Percentiles rank a stretch among this genome's conserved stretches.
Conservation (phyloP, 2,797 vertebrate species). For the Rhinogobio ventralis region DNA sequence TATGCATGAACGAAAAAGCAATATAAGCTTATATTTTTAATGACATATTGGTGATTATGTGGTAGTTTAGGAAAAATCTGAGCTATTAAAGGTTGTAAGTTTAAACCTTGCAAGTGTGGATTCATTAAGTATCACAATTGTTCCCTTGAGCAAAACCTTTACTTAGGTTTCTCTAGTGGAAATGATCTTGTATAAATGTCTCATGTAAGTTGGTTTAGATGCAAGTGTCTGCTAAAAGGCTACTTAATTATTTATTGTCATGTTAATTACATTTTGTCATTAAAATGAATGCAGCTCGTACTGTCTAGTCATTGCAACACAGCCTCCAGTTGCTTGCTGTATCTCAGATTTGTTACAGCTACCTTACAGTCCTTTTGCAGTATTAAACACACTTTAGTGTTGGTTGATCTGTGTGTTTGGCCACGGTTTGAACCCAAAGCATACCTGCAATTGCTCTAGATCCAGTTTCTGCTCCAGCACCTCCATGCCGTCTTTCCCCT, state of each 20-base stretch:
- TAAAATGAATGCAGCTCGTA: constrained; percentile 15
- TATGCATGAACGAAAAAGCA: background rate
- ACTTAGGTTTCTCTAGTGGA: background rate
- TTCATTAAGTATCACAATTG: background rate
- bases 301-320: background rate
- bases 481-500: constrained; percentile 77
- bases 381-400: background rate
- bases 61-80: background rate
- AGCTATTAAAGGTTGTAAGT: background rate
- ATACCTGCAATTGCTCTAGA: constrained; percentile 85
- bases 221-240: background rate
- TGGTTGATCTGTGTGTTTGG: constrained; percentile 14
- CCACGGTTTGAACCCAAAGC: constrained; percentile 14
- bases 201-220: background rate
- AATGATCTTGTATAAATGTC: background rate
- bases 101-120: background rate
- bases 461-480: constrained; percentile 84
- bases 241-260: constrained; percentile 4
- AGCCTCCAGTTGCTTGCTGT: background rate
- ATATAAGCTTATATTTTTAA: background rate
- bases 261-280: background rate
- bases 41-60: background rate
- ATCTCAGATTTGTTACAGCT: background rate
- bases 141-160: background rate
- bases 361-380: constrained; percentile 5